Conservation (phyloP, 2,797 vertebrate species). For the Siniperca scherzeri region DNA sequence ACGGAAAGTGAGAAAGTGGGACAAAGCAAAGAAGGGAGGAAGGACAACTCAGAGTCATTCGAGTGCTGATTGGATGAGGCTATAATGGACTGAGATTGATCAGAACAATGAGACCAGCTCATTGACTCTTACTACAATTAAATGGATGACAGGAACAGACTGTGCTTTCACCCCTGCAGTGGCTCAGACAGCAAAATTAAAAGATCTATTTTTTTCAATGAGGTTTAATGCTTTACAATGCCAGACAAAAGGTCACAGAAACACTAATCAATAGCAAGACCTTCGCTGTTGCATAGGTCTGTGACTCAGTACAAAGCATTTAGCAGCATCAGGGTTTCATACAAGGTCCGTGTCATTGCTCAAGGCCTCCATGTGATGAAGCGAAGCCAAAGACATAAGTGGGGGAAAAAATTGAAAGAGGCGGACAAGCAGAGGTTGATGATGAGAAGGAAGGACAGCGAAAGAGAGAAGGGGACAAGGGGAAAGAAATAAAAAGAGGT, state of each 20-base stretch:
- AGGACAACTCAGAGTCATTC: conserved; percentile 38
- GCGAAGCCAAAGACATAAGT: conserved; percentile 27
- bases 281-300: conserved; percentile 4
- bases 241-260: conserved; percentile 40
- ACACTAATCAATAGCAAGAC: conserved; percentile 26
- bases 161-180: conserved; percentile 36
- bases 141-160: conserved; percentile 36
- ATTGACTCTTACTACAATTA: conserved; percentile 51
- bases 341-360: conserved; percentile 16
- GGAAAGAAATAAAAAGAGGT: conserved; percentile 33
- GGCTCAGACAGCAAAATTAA: conserved; percentile 43
- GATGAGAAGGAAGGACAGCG: conserved; percentile 51
- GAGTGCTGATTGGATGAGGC: conserved; percentile 47
- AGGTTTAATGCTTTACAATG: conserved; percentile 13
- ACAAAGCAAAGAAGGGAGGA: conserved; percentile 52
- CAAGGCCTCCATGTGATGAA: conserved; percentile 17
- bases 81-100: conserved; percentile 59
- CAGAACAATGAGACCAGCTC: conserved; percentile 80
- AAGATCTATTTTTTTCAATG: conserved; percentile 11
- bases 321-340: conserved; percentile 26
- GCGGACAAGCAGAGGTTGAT: conserved; percentile 41
- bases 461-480: conserved; percentile 31
- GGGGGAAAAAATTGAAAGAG: conserved; percentile 11
- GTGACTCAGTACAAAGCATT: conserved; percentile 24
- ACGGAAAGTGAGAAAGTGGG: conserved; percentile 54